phyloP scores from a whole-genome alignment of 2,113 vertebrate species.

The Empidonax traillii region DNA sequence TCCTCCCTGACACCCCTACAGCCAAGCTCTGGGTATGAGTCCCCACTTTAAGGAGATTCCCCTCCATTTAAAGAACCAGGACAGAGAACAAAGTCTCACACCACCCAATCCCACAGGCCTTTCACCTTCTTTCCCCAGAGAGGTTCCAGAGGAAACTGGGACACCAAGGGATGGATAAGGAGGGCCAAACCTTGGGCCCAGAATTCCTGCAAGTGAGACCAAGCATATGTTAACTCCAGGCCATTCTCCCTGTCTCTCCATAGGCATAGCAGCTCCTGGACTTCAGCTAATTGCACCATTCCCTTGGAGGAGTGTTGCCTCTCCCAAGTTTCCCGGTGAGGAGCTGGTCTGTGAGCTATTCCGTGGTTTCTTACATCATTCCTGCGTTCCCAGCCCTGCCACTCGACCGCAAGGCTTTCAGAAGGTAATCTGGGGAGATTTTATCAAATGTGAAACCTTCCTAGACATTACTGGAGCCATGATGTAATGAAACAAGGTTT shows the following conservation, averaged over 20 bases:
- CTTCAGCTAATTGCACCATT: neutral
- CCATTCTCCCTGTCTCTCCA: neutral
- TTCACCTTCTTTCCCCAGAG: neutral
- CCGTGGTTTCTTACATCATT: constrained; percentile 48
- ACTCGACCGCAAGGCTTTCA: constrained; percentile 42
- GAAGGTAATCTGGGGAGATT: constrained; percentile 52
- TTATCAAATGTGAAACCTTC: constrained; percentile 49
- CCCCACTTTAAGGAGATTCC: neutral
- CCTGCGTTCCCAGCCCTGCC: neutral
- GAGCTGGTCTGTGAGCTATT: neutral
- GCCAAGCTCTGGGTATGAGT: neutral
- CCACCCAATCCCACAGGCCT: neutral
- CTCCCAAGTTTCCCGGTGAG: neutral
- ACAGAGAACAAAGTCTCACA: neutral
- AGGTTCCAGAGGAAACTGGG: neutral
- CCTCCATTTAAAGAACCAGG: neutral
- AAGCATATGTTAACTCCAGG: neutral
- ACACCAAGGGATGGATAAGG: neutral
- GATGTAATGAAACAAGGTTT: constrained; percentile 50
- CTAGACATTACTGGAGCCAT: constrained; percentile 43
- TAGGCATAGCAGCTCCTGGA: neutral
- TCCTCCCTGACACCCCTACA: neutral
- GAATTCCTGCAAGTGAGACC: neutral
- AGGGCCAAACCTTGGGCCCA: neutral
- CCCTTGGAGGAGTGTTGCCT: neutral